Base-by-base conservation (phyloP, 2,113 vertebrate genomes). In the Chloebia gouldiae region DNA sequence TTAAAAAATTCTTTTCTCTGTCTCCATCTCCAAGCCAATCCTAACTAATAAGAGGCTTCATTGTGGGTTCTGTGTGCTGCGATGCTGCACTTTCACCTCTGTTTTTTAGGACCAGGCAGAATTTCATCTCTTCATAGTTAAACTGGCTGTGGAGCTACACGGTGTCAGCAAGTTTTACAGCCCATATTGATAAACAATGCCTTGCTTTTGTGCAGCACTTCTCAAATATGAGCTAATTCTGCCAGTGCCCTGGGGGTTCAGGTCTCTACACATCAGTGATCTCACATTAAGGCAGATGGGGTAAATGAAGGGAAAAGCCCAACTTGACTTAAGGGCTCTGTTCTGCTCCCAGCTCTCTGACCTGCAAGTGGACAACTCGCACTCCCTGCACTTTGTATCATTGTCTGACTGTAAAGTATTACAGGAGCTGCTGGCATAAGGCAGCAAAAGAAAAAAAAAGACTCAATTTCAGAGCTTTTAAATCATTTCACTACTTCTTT, bases 261-360 rank as follows among this genome's bases (percentile, higher is more conserved):
- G 92, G 79, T 95, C 93, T 92, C 93, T 78, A 89, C 54, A 68
- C 70, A 81, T 80, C 95, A 96, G n/a, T 90, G 90, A 83, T 86
- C 92, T 92, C 77, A 81, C 22, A 57, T 51, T 91, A 87, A 94
- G 96, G 94, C 95, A 88, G 82, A 96, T 83, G 91, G 86, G 85
- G 39, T 91, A 90, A 81, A 87, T 90, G 93, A 85, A 95, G 88
- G 47, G 92, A 96, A 90, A 97, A 97, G 64, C 88, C 88, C 79
- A 88, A 3, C 79, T 85, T 81, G 88, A 86, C 92, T 93, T 66
- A 54, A 92, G 92, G 92, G 77, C 81, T 92, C 2, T 0, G 57
- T 84, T 92, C 80, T 92, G 76, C 86, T 91, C 72, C 72, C 8
- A 15, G 60, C 80, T 86, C 53, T 65, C 82, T 93, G 92, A 83